Evolutionary conservation across 2,113 vertebrate species (phyloP).

Genomic region (Podilymbus podiceps): DNA sequence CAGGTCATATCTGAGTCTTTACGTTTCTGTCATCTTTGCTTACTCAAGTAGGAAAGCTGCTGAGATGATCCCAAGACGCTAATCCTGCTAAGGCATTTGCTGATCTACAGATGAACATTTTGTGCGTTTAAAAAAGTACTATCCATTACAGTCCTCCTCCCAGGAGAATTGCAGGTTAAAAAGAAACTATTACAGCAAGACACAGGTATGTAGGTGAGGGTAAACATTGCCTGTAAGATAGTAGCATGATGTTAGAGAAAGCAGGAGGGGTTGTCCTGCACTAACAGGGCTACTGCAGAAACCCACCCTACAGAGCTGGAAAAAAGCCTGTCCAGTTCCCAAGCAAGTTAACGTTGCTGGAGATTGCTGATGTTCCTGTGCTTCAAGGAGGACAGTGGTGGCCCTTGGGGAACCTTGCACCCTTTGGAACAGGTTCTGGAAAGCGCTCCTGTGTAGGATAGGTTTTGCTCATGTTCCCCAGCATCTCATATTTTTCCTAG

Average conservation of each 20-base stretch:
- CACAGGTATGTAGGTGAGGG: not conserved
- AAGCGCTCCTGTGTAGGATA: slow-evolving; percentile 55
- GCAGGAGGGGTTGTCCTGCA: too few relatives aligned
- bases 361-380: not conserved
- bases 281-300: not conserved
- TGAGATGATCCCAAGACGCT: not conserved
- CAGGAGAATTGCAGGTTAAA: not conserved
- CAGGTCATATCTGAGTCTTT: not conserved
- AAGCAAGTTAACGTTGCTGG: not conserved
- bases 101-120: not conserved
- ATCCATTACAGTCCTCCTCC: not conserved
- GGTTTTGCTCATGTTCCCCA: not conserved
- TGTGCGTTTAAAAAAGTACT: not conserved
- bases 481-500: slow-evolving; percentile 59
- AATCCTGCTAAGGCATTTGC: not conserved
- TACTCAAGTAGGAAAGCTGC: not conserved
- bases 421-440: slow-evolving; percentile 60
- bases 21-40: not conserved
- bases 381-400: not conserved
- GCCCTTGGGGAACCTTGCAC: not conserved
- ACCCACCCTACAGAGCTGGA: not conserved
- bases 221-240: not conserved
- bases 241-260: too few relatives aligned
- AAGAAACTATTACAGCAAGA: not conserved
- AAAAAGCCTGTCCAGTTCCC: not conserved